Evolutionary conservation across 2,113 vertebrate genomes (phyloP).

Genomic region (Nerophis ophidion): DNA sequence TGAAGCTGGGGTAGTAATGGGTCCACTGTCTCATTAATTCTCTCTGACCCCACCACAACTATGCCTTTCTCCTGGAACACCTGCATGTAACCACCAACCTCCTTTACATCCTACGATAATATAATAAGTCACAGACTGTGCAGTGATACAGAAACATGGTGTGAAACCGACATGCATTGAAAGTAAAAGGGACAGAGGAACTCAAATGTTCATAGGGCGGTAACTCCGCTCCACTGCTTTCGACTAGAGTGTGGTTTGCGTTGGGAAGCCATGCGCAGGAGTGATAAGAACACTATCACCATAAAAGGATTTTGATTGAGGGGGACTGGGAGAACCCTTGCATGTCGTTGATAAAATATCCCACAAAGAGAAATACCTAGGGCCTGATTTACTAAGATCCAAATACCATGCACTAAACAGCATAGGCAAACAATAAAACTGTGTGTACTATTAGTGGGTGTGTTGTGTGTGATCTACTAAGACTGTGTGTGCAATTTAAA

Average conservation of each 20-base stretch:
- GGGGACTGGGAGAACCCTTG: slow-evolving; percentile 46
- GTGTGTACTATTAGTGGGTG: too few relatives aligned
- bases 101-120: slow-evolving; percentile 22
- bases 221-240: slow-evolving; percentile 35
- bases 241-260: slow-evolving; percentile 41
- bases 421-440: too few relatives aligned
- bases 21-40: slow-evolving; percentile 34
- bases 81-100: slow-evolving; percentile 18
- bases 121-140: slow-evolving; percentile 42
- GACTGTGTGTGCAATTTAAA: too few relatives aligned
- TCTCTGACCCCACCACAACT: slow-evolving; percentile 37
- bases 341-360: slow-evolving; percentile 57
- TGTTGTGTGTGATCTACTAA: too few relatives aligned
- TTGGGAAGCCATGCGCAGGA: slow-evolving; percentile 51
- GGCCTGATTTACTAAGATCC: slow-evolving; percentile 14
- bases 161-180: slow-evolving; percentile 27
- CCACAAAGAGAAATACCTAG: slow-evolving; percentile 25
- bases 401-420: too few relatives aligned
- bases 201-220: slow-evolving; percentile 29
- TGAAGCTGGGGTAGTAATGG: slow-evolving; percentile 35
- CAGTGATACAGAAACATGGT: slow-evolving; percentile 1
- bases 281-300: slow-evolving; percentile 67
- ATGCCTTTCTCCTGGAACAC: slow-evolving; percentile 21
- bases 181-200: slow-evolving; percentile 24
- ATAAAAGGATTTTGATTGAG: slow-evolving; percentile 70